Conservation (phyloP, 2,113 vertebrate genomes). For the Piprites chloris region DNA sequence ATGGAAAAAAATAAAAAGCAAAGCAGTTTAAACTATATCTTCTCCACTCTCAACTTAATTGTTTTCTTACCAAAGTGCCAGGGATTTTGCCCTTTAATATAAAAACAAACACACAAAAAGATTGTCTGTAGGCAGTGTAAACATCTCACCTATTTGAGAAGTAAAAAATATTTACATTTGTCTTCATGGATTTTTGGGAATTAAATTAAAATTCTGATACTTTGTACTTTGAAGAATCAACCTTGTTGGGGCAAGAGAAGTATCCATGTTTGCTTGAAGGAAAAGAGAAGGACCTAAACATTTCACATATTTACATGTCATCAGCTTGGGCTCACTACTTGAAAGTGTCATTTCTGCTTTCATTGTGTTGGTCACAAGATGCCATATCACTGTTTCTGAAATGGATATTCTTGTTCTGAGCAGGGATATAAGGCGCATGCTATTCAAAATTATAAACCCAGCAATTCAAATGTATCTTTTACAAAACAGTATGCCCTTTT, state of each 20-base stretch:
- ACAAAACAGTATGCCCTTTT: not conserved
- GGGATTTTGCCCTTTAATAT: not conserved
- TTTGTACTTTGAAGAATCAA: not conserved
- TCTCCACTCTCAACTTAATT: not conserved
- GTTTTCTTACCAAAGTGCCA: not conserved
- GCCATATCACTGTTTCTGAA: not conserved
- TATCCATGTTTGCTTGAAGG: not conserved
- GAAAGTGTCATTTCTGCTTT: not conserved
- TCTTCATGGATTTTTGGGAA: not conserved
- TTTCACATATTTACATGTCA: not conserved
- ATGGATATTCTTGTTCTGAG: not conserved
- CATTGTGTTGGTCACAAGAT: not conserved
- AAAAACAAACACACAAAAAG: not conserved
- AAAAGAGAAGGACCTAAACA: not conserved
- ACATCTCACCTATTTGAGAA: not conserved
- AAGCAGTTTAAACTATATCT: not conserved
- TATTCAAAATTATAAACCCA: not conserved
- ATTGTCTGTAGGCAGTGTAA: not conserved
- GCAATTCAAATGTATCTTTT: not conserved
- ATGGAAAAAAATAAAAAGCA: not conserved
- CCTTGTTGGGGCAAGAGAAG: not conserved
- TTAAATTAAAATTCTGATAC: not conserved
- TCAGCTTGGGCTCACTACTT: not conserved
- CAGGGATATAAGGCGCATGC: not conserved
- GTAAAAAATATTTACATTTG: not conserved